Base-by-base conservation (phyloP, 1,140 invertebrate genomes). In the Hylaeus anthracinus region DNA sequence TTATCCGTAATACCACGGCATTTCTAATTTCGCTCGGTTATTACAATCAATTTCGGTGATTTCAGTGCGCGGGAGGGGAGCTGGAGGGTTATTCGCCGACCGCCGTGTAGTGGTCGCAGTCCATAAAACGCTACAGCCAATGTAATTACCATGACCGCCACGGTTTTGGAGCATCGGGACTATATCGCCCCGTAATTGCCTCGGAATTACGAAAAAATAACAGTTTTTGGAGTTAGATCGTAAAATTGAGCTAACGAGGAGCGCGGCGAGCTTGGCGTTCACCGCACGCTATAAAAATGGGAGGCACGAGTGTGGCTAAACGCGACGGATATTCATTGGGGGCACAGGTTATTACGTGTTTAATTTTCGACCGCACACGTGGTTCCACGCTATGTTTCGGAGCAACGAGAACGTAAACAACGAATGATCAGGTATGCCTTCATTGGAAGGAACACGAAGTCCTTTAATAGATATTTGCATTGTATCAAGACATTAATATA, bases 161-260 rank as follows among this genome's bases (percentile, higher is more conserved):
- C 41, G 67, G 72, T 66, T 83, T 84, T 61, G 61, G 61, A 75
- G 78, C 63, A 58, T 70, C 72, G 66, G 76, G 82, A 61, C 48
- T 15, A 66, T 56, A 69, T 5, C 45, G 72, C 45, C 56, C 60
- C 63, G 64, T 88, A 88, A 88, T 89, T 89, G 81, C 55, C 45
- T 48, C 58, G 56, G 84, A 90, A 90, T 91, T 87, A 86, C 84
- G 84, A 89, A 90, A 26, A 90, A 91, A 87, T 86, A 79, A 81
- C 69, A 67, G 75, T 79, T 69, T 53, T 64, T 72, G 65, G 48
- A 58, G 76, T 87, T 89, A 82, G 79, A 89, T 90, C 90, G 85
- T 91, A 91, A 91, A 91, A 91, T 91, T 88, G 85, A 82, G 80
- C 87, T 91, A 90, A 91, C 90, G 89, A 91, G 89, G 83, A 84